Conservation (phyloP, 2,888 invertebrate species). For the Fragum whitleyi region DNA sequence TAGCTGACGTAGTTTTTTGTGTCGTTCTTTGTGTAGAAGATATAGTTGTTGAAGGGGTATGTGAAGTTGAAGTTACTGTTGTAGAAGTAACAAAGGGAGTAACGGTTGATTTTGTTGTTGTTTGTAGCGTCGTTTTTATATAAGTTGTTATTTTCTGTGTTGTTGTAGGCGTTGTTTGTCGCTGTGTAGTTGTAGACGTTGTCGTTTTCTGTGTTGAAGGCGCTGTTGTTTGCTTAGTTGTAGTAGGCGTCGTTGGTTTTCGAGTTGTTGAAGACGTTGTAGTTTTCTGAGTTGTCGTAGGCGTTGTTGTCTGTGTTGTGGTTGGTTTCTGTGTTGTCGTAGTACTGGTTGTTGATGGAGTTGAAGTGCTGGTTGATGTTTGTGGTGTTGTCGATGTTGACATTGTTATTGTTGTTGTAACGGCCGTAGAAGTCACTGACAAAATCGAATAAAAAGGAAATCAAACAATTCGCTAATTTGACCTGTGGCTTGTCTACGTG, state of each 20-base stretch:
- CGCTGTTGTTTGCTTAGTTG: slow-evolving; percentile 26
- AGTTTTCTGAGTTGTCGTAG: slow-evolving; percentile 5
- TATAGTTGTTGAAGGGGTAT: too few species aligned
- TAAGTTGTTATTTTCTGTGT: background rate
- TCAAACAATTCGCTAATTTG: too few species aligned
- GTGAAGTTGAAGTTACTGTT: too few species aligned
- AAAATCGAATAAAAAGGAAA: too few species aligned
- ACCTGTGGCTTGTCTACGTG: too few species aligned
- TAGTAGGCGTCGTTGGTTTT: slow-evolving; percentile 23
- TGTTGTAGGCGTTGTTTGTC: slow-evolving; percentile 17
- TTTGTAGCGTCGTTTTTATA: too few species aligned
- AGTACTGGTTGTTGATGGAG: slow-evolving; percentile 9
- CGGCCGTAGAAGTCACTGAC: too few species aligned
- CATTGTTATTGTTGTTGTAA: background rate
- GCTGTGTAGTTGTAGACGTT: slow-evolving; percentile 18
- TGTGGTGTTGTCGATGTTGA: background rate
- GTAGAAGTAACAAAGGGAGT: too few species aligned
- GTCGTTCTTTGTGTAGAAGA: too few species aligned
- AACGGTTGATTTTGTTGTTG: too few species aligned
- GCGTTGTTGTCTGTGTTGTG: background rate
- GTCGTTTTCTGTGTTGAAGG: slow-evolving; percentile 3
- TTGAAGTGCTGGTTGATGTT: background rate
- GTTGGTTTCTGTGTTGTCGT: slow-evolving; percentile 5
- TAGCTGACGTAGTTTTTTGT: too few species aligned
- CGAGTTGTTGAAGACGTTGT: slow-evolving; percentile 28